A percentile compares a stretch with the other conserved stretches of the same genome.
Conservation (phyloP, 92 coral and sea anemone genomes). For the Porites rus region DNA sequence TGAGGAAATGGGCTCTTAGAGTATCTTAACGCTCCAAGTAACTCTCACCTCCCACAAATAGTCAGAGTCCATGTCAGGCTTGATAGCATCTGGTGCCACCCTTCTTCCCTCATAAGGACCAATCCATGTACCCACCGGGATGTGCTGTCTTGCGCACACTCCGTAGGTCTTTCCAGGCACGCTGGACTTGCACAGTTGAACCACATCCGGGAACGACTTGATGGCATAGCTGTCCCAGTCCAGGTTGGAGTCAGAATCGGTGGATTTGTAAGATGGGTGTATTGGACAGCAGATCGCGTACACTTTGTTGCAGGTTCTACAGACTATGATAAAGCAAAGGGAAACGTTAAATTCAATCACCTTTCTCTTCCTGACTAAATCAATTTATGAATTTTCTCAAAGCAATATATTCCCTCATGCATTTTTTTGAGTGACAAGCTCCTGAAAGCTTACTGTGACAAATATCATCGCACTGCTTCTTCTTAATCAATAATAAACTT, state of each 20-base stretch:
- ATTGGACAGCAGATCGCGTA: constrained; percentile 42
- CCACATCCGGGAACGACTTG: constrained; percentile 90
- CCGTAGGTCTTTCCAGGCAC: constrained; percentile 82
- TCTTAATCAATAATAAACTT: neutral
- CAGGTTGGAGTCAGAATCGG: neutral
- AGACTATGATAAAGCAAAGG: constrained; percentile 12
- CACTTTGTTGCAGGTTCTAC: constrained; percentile 42
- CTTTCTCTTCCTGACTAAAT: neutral
- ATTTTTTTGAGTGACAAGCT: neutral
- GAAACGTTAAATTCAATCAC: neutral
- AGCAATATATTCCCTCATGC: too few relatives aligned
- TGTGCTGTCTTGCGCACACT: constrained; percentile 77
- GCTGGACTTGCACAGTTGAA: constrained; percentile 84
- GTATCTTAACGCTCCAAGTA: too few relatives aligned
- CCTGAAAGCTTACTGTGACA: neutral
- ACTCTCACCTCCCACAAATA: constrained; percentile 89
- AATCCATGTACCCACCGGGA: constrained; percentile 92
- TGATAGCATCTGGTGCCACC: constrained; percentile 40
- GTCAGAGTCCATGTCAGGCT: constrained; percentile 47
- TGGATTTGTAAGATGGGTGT: constrained; percentile 8
- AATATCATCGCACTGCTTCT: too few relatives aligned
- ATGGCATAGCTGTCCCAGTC: constrained; percentile 74
- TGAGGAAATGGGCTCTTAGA: too few relatives aligned
- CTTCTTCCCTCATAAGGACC: constrained; percentile 89
- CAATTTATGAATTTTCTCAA: too few relatives aligned